phyloP scores from a whole-genome alignment of 2,113 vertebrate species.

The Butorides virescens region DNA sequence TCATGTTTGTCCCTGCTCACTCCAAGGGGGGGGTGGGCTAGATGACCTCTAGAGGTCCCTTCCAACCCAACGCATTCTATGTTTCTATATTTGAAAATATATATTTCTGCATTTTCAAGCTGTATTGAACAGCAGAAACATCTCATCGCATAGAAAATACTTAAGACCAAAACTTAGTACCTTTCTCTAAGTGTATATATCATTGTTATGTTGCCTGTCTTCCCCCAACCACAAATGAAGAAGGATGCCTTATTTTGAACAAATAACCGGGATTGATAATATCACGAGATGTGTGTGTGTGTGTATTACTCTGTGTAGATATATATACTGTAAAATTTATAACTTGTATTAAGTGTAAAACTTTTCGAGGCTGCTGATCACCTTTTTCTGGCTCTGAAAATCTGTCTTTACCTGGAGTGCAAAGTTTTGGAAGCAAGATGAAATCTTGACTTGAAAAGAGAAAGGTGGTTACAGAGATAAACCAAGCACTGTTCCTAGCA shows the following conservation, averaged over 20 bases:
- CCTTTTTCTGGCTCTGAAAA: background rate
- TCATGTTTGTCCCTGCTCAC: background rate
- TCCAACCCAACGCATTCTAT: too few species aligned
- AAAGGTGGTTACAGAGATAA: background rate
- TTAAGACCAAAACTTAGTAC: background rate
- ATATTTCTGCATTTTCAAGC: background rate
- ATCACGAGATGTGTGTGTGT: background rate
- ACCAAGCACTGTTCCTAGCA: background rate
- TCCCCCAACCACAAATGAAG: background rate
- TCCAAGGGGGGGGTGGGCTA: too few species aligned
- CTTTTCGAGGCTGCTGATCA: background rate
- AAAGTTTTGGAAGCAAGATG: background rate
- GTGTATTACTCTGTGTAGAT: background rate
- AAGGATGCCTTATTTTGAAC: background rate
- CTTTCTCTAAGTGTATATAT: background rate
- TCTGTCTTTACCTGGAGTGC: background rate
- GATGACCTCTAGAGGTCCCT: too few species aligned
- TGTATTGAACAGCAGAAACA: background rate
- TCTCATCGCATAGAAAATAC: background rate
- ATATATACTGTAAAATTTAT: background rate
- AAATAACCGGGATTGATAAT: background rate
- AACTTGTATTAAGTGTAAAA: background rate
- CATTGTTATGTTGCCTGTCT: background rate
- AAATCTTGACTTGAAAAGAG: background rate
- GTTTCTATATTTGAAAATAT: background rate